phyloP scores from a whole-genome alignment of 1,140 invertebrate species.

The Nebria ingens region DNA sequence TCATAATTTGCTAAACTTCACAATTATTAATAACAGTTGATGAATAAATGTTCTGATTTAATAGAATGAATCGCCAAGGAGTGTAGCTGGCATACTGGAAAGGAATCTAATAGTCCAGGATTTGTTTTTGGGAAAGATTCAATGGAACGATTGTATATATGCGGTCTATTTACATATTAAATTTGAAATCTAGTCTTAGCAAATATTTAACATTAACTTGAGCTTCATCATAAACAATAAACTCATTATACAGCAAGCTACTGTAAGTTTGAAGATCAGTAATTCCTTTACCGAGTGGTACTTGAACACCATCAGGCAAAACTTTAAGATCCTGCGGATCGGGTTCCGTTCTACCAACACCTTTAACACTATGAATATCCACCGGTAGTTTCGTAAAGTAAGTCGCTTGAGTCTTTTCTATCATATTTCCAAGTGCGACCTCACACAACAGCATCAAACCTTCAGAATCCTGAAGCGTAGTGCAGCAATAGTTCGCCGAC shows the following conservation, averaged over 20 bases:
- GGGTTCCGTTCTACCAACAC: constrained; percentile 65
- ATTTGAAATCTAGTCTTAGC: constrained; percentile 69
- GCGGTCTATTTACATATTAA: no score
- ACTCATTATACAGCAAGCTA: constrained; percentile 76
- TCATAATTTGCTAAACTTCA: no score
- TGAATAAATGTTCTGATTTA: no score
- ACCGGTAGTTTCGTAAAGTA: constrained; percentile 68
- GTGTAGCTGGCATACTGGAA: no score
- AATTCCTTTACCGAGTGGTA: constrained; percentile 60
- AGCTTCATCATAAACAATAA: constrained; percentile 83
- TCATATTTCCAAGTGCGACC: constrained; percentile 90
- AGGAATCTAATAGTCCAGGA: no score
- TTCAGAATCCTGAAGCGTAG: constrained; percentile 53
- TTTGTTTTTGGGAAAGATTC: no score
- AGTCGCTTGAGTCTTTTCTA: constrained; percentile 45
- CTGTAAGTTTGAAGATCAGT: constrained; percentile 32
- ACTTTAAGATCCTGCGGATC: constrained; percentile 38
- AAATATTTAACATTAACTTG: constrained; percentile 79
- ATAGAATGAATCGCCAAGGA: no score
- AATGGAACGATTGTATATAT: no score
- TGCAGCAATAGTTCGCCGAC: constrained; percentile 94
- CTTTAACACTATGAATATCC: constrained; percentile 70
- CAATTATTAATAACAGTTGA: no score
- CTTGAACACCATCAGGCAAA: constrained; percentile 42
- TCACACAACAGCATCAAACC: constrained; percentile 89